These are phyloP conservation scores for Loris lydekkerianus DNA, from an alignment of 2,797 vertebrate species.

Conservation along the genomic window DNA sequence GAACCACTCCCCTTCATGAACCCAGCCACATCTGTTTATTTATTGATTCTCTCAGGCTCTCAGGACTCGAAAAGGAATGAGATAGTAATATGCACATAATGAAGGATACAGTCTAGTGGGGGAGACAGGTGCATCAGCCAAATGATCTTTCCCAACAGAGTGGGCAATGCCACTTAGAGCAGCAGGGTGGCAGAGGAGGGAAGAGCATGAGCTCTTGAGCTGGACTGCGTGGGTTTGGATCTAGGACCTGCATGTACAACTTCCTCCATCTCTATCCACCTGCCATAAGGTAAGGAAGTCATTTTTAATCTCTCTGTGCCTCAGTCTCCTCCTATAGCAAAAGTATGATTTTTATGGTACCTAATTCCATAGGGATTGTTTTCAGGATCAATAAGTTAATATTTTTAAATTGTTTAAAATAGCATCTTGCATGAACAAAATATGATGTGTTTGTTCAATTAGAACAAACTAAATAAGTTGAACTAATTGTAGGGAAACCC, in stretches of 20 bases:
- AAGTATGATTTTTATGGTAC: neutral
- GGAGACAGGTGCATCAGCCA: neutral
- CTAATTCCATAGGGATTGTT: neutral
- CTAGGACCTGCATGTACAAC: neutral
- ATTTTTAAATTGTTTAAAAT: constrained; percentile 48
- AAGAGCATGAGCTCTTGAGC: neutral
- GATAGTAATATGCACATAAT: neutral
- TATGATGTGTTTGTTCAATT: neutral
- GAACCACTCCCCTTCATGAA: neutral
- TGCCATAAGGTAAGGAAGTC: neutral
- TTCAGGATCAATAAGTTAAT: neutral
- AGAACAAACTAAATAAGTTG: neutral
- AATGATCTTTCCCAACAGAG: neutral
- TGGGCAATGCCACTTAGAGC: neutral
- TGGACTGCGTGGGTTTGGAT: neutral
- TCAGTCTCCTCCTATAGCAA: neutral
- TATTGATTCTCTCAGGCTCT: neutral
- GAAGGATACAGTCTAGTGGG: neutral
- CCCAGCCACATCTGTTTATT: neutral
- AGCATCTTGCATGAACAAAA: constrained; percentile 12
- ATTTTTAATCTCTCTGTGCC: neutral
- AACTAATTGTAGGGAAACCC: neutral
- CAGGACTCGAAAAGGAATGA: neutral
- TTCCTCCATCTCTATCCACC: neutral
- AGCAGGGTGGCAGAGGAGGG: neutral